phyloP scores from a whole-genome alignment of 1,140 invertebrate genomes.

The Wasmannia auropunctata region DNA sequence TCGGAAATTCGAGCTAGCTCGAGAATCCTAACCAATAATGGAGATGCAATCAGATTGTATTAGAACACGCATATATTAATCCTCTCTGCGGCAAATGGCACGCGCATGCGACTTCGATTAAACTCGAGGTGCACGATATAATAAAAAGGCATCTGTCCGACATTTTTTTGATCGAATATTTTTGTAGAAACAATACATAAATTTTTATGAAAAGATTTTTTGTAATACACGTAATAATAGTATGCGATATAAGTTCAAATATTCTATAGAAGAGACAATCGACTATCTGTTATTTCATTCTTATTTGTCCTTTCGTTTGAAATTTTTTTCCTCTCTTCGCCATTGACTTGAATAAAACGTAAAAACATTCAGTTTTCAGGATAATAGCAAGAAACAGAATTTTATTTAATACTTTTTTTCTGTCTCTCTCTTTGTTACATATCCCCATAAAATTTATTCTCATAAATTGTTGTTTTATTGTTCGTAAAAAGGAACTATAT shows the following conservation, averaged over 20 bases:
- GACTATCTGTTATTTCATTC: background rate
- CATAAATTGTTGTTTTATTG: background rate
- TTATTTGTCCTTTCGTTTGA: background rate
- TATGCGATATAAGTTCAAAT: background rate
- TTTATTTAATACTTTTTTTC: background rate
- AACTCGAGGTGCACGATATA: background rate
- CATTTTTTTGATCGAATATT: background rate
- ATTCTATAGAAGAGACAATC: too few relatives aligned
- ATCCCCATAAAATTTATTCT: background rate
- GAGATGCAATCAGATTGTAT: conserved; percentile 32
- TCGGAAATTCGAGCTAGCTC: conserved; percentile 39
- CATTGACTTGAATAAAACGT: background rate
- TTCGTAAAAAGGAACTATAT: background rate
- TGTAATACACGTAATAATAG: background rate
- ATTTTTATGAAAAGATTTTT: background rate
- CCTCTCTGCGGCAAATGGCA: background rate
- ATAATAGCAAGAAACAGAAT: background rate
- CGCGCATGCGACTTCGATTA: background rate
- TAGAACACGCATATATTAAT: conserved; percentile 16
- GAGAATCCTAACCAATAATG: conserved; percentile 32
- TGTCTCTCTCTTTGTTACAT: background rate
- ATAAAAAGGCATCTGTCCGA: background rate
- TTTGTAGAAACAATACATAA: background rate
- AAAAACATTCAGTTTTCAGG: background rate
- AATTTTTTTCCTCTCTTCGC: background rate